Evolutionary conservation across 2,888 invertebrate genomes (phyloP), one percentile per base, ranked within the genome.

Genomic region (Leucozona laternaria): DNA sequence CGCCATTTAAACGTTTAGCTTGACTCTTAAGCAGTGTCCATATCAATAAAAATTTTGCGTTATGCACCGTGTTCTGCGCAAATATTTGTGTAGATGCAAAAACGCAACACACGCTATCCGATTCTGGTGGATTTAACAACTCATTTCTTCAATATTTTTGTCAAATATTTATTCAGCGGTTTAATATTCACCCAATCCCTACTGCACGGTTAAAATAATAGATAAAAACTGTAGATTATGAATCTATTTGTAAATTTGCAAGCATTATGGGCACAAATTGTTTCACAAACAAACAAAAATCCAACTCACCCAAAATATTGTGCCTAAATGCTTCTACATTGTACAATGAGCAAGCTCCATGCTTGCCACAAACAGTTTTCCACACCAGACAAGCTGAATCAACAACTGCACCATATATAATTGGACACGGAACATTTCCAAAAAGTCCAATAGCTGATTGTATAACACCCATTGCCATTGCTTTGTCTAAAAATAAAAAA

Each of bases 401-500:
- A 76, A 98, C 96, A 5, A 98, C 97, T 55, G 97, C 96, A 83
- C 98, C 98, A 93, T 98, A 98, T 89, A 98, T 95, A 89, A 98
- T 97, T n/a, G 98, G 97, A 92, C 98, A 98, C 89, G 98, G 98
- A 90, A 98, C 97, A 93, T 98, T 98, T 89, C 97, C 98, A 93
- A 98, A 97, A 89, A 98, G 94, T 79, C 98, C 98, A 88, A 98
- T 97, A 78, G 98, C 97, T 93, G 97, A 97, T 92, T 97, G 97
- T 91, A 98, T 97, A 90, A 98, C 95, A 34, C 98, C 98, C 93
- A 98, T 95, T 83, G 98, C 98, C 97, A 98, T 97, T 73, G 98
- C 97, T 92, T 98, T 98, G 91, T 98, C 98, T 93, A 91, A 8
- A 88, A 80, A 50, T 13, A 40, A n/a, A 28, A 8, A 88, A 80